Base-by-base conservation (phyloP, 2,113 vertebrate species). In the Syrrhaptes paradoxus region DNA sequence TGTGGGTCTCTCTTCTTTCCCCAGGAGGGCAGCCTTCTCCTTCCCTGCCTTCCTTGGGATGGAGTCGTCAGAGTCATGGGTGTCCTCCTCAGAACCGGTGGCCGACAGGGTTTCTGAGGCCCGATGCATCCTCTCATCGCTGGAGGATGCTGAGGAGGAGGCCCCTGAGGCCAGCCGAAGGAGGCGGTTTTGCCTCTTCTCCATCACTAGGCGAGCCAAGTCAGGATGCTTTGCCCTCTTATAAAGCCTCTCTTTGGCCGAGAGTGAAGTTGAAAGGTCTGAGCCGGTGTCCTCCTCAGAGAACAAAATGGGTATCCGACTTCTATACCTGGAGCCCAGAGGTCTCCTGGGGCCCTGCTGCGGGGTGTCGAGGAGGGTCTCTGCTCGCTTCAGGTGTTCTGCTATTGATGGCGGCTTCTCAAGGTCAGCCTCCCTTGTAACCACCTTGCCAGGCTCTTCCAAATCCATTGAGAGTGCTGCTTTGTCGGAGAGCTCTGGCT, bases 61-160 rank as follows among this genome's bases (percentile, higher is more conserved):
- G 1, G 97, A 97, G 54, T 99, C 99, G 6, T 99, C 99, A 0
- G 98, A 98, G 96, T 98, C 97, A 0, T 98, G 98, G 1, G 98
- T 98, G 96, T 99, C 99, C 95, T 99, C 99, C 97, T 99, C 99
- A 2, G 99, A 99, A n/a, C 98, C 99, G 0, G 98, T 98, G 65
- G 98, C 98, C 0, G 99, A 99, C 55, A 98, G 95, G 3, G 98
- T 99, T 95, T 99, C 99, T 0, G 99, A 99, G 16, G 98, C 97
- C 6, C 98, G 96, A 4, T 96, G 98, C 61, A 38, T 38, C 38
- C 97, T 98, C 68, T 99, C 99, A 0, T 99, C 99, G 0, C 98
- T 99, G 70, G 99, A 99, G 31, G 99, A 99, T 10, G 98, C 86
- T 0, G 98, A 99, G 13, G 99, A 99, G 0, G 99, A 99, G 2